phyloP scores from a whole-genome alignment of 2,797 vertebrate species.

The Neoniphon sammara region DNA sequence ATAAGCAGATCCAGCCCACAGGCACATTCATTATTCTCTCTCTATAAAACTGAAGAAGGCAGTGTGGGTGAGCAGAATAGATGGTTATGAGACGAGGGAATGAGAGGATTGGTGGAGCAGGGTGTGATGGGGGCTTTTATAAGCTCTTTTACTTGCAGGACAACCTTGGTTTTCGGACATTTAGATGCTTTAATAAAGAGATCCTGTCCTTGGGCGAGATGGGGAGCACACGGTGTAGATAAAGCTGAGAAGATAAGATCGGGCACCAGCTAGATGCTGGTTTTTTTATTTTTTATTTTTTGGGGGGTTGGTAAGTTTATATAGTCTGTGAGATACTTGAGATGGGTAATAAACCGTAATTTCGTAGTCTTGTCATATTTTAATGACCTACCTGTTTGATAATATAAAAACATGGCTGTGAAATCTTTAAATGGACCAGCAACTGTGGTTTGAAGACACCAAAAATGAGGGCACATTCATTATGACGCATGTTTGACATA shows the following conservation, averaged over 20 bases:
- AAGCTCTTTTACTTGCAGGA: constrained; percentile 20
- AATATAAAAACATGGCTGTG: not conserved
- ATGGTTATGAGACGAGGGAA: constrained; percentile 41
- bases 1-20: constrained; percentile 6
- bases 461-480: too few relatives aligned
- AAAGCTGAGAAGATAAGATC: constrained; percentile 8
- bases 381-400: not conserved
- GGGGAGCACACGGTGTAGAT: constrained; percentile 4
- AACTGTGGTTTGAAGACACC: too few relatives aligned
- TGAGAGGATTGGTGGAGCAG: constrained; percentile 30
- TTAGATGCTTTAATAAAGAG: constrained; percentile 31
- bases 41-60: constrained; percentile 26
- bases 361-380: constrained; percentile 35
- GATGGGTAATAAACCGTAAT: constrained; percentile 1
- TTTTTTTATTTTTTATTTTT: constrained; percentile 14
- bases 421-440: not conserved
- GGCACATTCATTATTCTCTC: constrained; percentile 37
- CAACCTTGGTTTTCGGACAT: constrained; percentile 26
- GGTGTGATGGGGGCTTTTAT: constrained; percentile 25
- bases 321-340: constrained; percentile 35
- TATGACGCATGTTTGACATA: too few relatives aligned
- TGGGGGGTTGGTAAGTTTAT: constrained; percentile 29
- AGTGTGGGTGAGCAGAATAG: constrained; percentile 42
- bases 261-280: constrained; percentile 9
- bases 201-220: constrained; percentile 5